Evolutionary conservation across 2,797 vertebrate species (phyloP).

Genomic region (Rhabdomys pumilio): DNA sequence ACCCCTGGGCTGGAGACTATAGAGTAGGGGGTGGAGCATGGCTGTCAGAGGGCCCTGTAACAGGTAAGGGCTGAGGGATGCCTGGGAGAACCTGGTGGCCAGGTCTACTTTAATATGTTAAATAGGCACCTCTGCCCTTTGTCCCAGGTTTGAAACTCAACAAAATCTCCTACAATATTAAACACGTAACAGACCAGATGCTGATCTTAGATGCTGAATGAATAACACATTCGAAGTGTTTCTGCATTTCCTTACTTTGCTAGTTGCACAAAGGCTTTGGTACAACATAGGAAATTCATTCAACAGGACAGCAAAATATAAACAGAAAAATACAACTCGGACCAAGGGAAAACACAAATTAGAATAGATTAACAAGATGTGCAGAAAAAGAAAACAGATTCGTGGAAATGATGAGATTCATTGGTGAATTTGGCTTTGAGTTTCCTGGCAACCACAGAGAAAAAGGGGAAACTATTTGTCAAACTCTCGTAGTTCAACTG

Average conservation of each 20-base stretch:
- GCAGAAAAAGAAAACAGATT: slow-evolving; percentile 46
- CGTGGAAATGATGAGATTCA: background rate
- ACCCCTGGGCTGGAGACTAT: background rate
- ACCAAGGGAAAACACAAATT: slow-evolving; percentile 41
- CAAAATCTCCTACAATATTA: slow-evolving; percentile 31
- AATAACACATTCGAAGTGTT: slow-evolving; percentile 8
- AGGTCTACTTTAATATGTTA: background rate
- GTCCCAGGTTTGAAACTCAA: background rate
- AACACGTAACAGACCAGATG: background rate
- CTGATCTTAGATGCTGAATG: slow-evolving; percentile 1
- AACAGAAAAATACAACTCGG: slow-evolving; percentile 56
- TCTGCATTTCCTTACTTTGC: slow-evolving; percentile 54
- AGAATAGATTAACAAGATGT: slow-evolving; percentile 49
- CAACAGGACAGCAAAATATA: slow-evolving; percentile 8
- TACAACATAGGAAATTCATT: background rate
- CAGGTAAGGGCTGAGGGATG: background rate
- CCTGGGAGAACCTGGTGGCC: background rate
- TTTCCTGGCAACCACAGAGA: slow-evolving; percentile 70
- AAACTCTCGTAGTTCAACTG: background rate
- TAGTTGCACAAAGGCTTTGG: slow-evolving; percentile 38
- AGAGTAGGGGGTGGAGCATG: background rate
- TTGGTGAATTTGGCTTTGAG: slow-evolving; percentile 56
- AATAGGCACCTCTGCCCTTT: background rate
- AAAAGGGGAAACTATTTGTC: slow-evolving; percentile 52
- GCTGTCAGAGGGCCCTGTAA: background rate